Base-by-base conservation (phyloP, 2,888 invertebrate genomes). In the Catocala nupta region DNA sequence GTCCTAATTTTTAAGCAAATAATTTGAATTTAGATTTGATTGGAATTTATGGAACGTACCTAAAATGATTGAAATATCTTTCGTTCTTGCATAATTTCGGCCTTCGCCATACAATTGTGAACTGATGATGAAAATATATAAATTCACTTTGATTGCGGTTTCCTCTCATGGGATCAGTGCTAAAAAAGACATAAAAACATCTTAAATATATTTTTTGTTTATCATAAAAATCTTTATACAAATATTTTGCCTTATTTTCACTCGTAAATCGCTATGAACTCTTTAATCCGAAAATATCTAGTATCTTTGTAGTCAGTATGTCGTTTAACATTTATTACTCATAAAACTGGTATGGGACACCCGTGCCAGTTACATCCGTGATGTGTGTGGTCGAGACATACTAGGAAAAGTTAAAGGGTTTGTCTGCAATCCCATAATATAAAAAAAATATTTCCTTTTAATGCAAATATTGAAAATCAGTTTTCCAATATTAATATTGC, bases 221-320 rank as follows among this genome's bases (percentile, higher is more conserved):
- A 44, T 52, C 25, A 52, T 43, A 54, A 13, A 49, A 47, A 48
- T 33, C 25, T 57, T n/a, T 8, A 33, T 55, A 58, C 49, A 54
- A 49, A 49, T 54, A 50, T 63, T 64, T 16, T 55, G 59, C 62
- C 49, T 45, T 4, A 10, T 61, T 68, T 59, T 47, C 42, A 10
- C n/a, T 42, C 52, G 56, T 74, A 73, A 75, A 75, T 70, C 62
- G 72, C 50, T 59, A 45, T 6, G 42, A 62, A 66, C 51, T 65
- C 61, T 68, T 75, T 65, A 63, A 71, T 76, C 64, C 55, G 11
- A 48, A 73, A 73, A 73, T 76, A 76, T 61, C 47, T 52, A 42
- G n/a, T 42, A 48, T 63, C 70, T 74, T 74, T 76, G 70, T 76
- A 74, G 61, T 73, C 49, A 52, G 49, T 59, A 62, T 60, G 69